These are phyloP conservation scores for Smittia sp. DNA, from an alignment of 2,888 invertebrate genomes.

Conservation along the genomic window DNA sequence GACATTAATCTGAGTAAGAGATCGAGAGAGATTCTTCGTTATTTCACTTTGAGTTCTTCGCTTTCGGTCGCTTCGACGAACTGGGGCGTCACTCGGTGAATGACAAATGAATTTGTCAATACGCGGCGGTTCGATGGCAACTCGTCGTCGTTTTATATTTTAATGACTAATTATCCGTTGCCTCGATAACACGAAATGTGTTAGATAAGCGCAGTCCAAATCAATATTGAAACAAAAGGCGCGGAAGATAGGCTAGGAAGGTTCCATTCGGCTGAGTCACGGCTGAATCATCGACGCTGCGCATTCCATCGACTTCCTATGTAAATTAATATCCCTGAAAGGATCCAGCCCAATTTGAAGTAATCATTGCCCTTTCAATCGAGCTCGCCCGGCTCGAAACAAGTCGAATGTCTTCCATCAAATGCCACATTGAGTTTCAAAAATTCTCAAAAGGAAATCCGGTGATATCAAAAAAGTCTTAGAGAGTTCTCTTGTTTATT, in stretches of 20 bases:
- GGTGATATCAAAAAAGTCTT: slow-evolving; percentile 22
- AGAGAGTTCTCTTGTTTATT: slow-evolving; percentile 28
- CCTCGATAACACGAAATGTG: not conserved
- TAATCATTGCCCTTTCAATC: not conserved
- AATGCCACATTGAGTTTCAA: slow-evolving; percentile 27
- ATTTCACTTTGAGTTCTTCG: not conserved
- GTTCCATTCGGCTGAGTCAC: slow-evolving; percentile 27
- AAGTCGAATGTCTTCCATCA: slow-evolving; percentile 40
- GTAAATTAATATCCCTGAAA: slow-evolving; percentile 30
- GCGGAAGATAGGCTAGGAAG: not conserved
- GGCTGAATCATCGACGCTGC: slow-evolving; percentile 19
- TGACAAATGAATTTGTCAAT: slow-evolving; percentile 10
- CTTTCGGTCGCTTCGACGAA: not conserved
- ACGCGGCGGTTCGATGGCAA: not conserved
- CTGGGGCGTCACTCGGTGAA: not conserved
- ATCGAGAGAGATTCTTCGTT: slow-evolving; percentile 15
- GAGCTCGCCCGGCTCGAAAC: not conserved
- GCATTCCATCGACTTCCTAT: slow-evolving; percentile 1
- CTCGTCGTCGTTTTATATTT: not conserved
- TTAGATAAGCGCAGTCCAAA: slow-evolving; percentile 18
- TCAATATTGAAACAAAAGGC: slow-evolving; percentile 35
- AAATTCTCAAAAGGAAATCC: slow-evolving; percentile 32
- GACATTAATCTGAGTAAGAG: slow-evolving; percentile 36
- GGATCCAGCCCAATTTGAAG: not conserved
- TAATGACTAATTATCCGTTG: slow-evolving; percentile 10